Conservation (phyloP, 2,888 invertebrate species). For the Trachelus troglodyta region DNA sequence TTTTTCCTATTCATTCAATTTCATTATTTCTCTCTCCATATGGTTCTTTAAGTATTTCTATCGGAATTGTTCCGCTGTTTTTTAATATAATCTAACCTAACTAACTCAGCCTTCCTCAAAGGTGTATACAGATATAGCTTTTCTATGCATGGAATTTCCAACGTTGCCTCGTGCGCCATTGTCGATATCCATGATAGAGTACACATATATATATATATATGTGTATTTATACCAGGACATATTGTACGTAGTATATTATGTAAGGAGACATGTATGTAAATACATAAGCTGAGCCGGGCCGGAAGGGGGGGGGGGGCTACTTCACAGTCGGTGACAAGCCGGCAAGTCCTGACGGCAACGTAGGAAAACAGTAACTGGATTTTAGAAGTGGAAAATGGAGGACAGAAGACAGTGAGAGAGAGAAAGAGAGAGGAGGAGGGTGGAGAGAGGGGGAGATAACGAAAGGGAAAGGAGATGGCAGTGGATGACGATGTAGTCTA, state of each 20-base stretch:
- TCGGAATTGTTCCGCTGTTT: background rate
- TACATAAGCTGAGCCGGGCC: background rate
- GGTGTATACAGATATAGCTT: background rate
- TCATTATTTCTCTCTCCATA: background rate
- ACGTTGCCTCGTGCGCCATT: background rate
- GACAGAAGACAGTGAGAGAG: background rate
- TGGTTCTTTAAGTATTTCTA: background rate
- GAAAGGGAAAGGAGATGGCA: constrained; percentile 40
- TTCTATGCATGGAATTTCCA: background rate
- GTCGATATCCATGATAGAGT: background rate
- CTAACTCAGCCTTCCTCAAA: background rate
- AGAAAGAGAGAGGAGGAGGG: fast-evolving
- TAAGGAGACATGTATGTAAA: background rate
- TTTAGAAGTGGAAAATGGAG: background rate
- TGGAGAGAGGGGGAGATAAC: constrained; percentile 11
- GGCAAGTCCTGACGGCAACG: background rate
- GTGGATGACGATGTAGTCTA: constrained; percentile 33
- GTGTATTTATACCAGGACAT: background rate
- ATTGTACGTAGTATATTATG: background rate
- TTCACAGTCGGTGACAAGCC: background rate
- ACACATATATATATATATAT: background rate
- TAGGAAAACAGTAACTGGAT: background rate
- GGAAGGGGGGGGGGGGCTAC: background rate
- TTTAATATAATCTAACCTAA: background rate
- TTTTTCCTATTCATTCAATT: background rate